Evolutionary conservation across 2,113 vertebrate genomes (phyloP).

Genomic region (Scalopus aquaticus): DNA sequence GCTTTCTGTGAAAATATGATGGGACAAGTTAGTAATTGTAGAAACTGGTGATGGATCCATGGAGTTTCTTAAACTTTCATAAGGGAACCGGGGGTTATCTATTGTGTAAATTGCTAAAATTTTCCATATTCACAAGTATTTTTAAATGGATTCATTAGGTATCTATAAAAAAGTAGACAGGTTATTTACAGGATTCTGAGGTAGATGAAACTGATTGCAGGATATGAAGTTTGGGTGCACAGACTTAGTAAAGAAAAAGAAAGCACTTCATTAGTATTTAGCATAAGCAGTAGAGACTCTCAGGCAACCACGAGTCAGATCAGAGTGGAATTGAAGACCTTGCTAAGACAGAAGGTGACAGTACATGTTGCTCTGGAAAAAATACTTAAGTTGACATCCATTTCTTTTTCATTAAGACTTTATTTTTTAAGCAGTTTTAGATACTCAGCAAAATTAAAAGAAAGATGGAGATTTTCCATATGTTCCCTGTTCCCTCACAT

Average conservation of each 20-base stretch:
- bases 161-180: background rate
- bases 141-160: slow-evolving; percentile 9
- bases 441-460: background rate
- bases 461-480: background rate
- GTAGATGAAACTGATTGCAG: background rate
- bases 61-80: background rate
- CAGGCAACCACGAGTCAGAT: background rate
- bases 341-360: background rate
- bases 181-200: background rate
- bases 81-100: background rate
- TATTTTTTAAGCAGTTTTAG: background rate
- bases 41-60: background rate
- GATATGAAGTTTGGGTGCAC: background rate
- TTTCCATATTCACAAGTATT: slow-evolving; percentile 33
- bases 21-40: background rate
- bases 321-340: background rate
- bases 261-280: background rate
- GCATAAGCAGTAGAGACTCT: background rate
- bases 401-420: background rate
- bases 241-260: background rate
- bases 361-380: background rate
- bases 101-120: background rate
- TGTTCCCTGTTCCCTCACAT: background rate
- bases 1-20: background rate
- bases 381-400: background rate